Evolutionary conservation across 2,797 vertebrate species (phyloP), one percentile per base, ranked within the genome.

Genomic region (Labroides dimidiatus): DNA sequence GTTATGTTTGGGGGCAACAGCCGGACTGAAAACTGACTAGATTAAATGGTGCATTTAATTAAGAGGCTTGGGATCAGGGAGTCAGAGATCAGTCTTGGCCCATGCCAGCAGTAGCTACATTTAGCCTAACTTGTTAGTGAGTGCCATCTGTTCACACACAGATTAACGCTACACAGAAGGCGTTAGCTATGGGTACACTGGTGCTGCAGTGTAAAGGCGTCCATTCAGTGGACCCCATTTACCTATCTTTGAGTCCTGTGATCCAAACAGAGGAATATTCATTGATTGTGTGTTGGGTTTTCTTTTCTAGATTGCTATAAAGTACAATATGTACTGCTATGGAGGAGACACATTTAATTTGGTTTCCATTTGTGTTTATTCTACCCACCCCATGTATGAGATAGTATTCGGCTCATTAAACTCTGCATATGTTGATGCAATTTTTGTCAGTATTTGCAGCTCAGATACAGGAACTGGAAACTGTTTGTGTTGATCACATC

Each of bases 1-100:
- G 61, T 66, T 78, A 51, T 77, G 75, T 84, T 79, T 84, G 62
- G 39, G 65, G 50, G 55, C 73, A 77, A 63, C 67, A 77, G 47
- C 64, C 76, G 55, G 81, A 77, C 56, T 60, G 73, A 63, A 81
- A 81, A 61, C 81, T 20, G 76, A 90, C 69, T 76, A 84, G 89
- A 92, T 92, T 90, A 91, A 90, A 90, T 75, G 86, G 75, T 80
- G 83, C 82, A 87, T 90, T 91, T 92, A 92, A 92, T 92, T 92
- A 92, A 89, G 89, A 84, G 78, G 89, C 81, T 80, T 82, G 89
- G 82, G 87, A 90, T 91, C 87, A 86, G 82, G 50, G 84, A 86
- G 85, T 88, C 80, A 80, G 77, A 87, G 89, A 88, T 90, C 85
- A 89, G 78, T 80, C 51, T 61, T 80, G 80, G 76, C 39, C 73